phyloP scores from a whole-genome alignment of 2,797 vertebrate genomes.

The Esox lucius region DNA sequence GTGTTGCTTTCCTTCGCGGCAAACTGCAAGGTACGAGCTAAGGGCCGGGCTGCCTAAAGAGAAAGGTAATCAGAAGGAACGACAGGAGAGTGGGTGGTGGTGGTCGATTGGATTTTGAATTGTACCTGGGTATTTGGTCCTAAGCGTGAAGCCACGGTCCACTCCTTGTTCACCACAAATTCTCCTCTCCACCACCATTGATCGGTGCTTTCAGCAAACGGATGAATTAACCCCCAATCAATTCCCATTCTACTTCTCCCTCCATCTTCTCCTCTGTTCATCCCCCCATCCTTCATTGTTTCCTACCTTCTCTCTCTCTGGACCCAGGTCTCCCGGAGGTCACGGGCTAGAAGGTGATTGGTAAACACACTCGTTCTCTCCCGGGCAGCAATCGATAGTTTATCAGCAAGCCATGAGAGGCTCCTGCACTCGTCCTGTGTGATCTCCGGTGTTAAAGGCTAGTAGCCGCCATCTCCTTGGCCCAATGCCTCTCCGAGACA shows the following conservation, averaged over 20 bases:
- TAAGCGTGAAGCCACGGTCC: constrained; percentile 16
- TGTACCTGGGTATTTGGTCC: not conserved
- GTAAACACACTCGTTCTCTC: constrained; percentile 82
- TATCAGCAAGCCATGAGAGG: constrained; percentile 99
- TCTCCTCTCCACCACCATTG: constrained; percentile 60
- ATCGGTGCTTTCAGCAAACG: constrained; percentile 68
- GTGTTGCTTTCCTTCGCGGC: constrained; percentile 52
- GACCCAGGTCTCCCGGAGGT: constrained; percentile 88
- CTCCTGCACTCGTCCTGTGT: constrained; percentile 96
- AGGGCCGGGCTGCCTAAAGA: constrained; percentile 70
- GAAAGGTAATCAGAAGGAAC: constrained; percentile 83
- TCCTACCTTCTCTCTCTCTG: constrained; percentile 29
- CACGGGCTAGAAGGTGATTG: constrained; percentile 97
- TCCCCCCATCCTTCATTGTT: constrained; percentile 46
- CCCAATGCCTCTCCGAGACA: constrained; percentile 71
- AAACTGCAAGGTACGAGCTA: constrained; percentile 42
- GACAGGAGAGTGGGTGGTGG: too few relatives aligned
- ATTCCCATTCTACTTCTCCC: constrained; percentile 55
- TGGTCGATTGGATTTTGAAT: not conserved
- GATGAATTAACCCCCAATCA: constrained; percentile 64
- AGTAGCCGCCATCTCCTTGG: constrained; percentile 82
- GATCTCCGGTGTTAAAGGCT: constrained; percentile 90
- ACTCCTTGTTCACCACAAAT: constrained; percentile 54
- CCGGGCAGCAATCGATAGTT: constrained; percentile 95
- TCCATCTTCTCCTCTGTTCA: constrained; percentile 40